Evolutionary conservation across 2,888 invertebrate species (phyloP).

Genomic region (Charanyca ferruginea): DNA sequence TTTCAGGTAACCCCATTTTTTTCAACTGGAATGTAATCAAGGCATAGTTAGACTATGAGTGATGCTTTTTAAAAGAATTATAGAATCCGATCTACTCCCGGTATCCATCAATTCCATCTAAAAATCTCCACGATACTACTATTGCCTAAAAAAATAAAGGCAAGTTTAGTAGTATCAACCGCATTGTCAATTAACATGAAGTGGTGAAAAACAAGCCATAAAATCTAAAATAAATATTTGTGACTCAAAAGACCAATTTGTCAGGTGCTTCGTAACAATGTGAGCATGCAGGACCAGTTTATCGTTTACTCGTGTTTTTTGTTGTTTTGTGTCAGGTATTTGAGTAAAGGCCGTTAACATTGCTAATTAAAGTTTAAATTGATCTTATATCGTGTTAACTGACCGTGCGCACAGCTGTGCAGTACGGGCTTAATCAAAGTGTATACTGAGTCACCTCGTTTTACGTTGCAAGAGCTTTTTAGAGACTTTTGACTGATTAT

Average conservation of each 20-base stretch:
- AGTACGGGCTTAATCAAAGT: conserved; percentile 27
- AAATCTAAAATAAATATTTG: conserved; percentile 23
- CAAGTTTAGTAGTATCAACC: conserved; percentile 8
- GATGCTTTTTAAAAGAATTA: background rate
- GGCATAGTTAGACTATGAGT: background rate
- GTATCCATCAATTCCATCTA: background rate
- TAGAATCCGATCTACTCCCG: background rate
- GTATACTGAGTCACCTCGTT: conserved; percentile 34
- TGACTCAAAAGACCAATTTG: conserved; percentile 46
- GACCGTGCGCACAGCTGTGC: conserved; percentile 23
- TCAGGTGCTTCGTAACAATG: conserved; percentile 31
- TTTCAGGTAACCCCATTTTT: conserved; percentile 93
- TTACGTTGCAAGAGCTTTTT: conserved; percentile 20
- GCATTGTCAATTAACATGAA: conserved; percentile 26
- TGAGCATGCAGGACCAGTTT: conserved; percentile 34
- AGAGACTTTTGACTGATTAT: background rate
- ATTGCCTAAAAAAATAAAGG: background rate
- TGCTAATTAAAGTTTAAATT: conserved; percentile 56
- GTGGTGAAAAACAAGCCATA: background rate
- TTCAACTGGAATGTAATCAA: background rate
- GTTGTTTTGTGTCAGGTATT: conserved; percentile 40
- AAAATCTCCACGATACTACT: background rate
- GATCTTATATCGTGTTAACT: conserved; percentile 36
- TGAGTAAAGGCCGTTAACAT: conserved; percentile 29
- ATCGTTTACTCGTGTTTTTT: conserved; percentile 37